phyloP scores from a whole-genome alignment of 1,140 invertebrate genomes.

The Eriosoma lanigerum region DNA sequence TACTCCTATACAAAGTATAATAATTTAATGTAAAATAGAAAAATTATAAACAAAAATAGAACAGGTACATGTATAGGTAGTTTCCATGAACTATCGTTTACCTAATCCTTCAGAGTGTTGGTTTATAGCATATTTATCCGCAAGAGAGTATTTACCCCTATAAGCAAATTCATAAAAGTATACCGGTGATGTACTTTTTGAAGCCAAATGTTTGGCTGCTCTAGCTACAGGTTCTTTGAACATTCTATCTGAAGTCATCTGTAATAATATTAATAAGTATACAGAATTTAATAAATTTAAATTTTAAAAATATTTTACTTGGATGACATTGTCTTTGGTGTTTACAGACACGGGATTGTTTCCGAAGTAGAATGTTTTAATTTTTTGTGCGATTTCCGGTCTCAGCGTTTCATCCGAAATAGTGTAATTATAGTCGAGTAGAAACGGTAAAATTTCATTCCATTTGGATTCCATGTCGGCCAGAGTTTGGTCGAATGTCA shows the following conservation, averaged over 20 bases:
- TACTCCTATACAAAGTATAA: constrained; percentile 39
- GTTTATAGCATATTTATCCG: constrained; percentile 56
- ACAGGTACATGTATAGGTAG: neutral
- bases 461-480: constrained; percentile 63
- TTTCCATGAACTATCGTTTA: constrained; percentile 55
- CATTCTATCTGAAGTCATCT: constrained; percentile 64
- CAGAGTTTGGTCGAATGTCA: constrained; percentile 59
- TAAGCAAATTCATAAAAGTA: constrained; percentile 66
- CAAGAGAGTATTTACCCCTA: constrained; percentile 62
- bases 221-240: constrained; percentile 64
- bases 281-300: too few species aligned
- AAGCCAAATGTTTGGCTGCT: constrained; percentile 63
- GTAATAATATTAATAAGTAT: constrained; percentile 57
- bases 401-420: constrained; percentile 59
- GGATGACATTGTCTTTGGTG: constrained; percentile 57
- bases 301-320: constrained; percentile 45
- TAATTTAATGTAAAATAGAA: neutral
- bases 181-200: constrained; percentile 61
- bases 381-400: constrained; percentile 59
- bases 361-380: constrained; percentile 64
- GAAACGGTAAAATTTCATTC: constrained; percentile 63
- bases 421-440: constrained; percentile 67
- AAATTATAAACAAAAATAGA: too few species aligned
- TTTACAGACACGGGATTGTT: constrained; percentile 60
- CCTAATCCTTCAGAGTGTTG: constrained; percentile 61